Evolutionary conservation across 2,888 invertebrate genomes (phyloP), one percentile per base, ranked within the genome.

Genomic region (Tribolium freemani): DNA sequence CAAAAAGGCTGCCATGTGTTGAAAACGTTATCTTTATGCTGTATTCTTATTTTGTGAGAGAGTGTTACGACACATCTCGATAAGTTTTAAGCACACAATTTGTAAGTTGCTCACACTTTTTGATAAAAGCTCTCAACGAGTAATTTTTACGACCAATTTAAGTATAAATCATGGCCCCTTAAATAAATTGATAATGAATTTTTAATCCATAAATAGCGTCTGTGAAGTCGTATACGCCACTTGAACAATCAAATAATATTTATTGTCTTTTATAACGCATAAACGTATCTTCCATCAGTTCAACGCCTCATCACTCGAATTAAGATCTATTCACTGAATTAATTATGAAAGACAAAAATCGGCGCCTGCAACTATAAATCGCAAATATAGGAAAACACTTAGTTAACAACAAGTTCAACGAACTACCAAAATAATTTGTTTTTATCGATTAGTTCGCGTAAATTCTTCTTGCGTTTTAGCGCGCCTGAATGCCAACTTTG

Each of bases 241-340:
- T 46, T n/a, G 20, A 46, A 54, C 56, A 60, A 53, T 71, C 57
- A 67, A 67, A 67, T 54, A 48, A 20, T 71, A 67, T 67, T 71
- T 67, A 60, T 54, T 58, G 67, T 61, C 31, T 72, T 71, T 72
- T 68, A 72, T 61, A 67, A 68, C 61, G 56, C 67, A 72, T 72
- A 61, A 72, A 72, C 44, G 44, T 51, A 45, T 51, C 44, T 63
- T 60, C n/a, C n/a, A n/a, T 38, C 50, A 53, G 57, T 71, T 71
- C 71, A 64, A 71, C 46, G 57, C 64, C 38, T 38, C 38, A 38
- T 16, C 31, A 30, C 51, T 51, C 16, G 13, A 38, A 38, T 38
- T 38, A n/a, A 38, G 9, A 38, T 38, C n/a, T 5, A 38, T 8
- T 38, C 38, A 38, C 38, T 38, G n/a, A 38, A 38, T 38, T 38